These are phyloP conservation scores for Streptopelia turtur DNA, from an alignment of 2,797 vertebrate genomes.

Conservation along the genomic window DNA sequence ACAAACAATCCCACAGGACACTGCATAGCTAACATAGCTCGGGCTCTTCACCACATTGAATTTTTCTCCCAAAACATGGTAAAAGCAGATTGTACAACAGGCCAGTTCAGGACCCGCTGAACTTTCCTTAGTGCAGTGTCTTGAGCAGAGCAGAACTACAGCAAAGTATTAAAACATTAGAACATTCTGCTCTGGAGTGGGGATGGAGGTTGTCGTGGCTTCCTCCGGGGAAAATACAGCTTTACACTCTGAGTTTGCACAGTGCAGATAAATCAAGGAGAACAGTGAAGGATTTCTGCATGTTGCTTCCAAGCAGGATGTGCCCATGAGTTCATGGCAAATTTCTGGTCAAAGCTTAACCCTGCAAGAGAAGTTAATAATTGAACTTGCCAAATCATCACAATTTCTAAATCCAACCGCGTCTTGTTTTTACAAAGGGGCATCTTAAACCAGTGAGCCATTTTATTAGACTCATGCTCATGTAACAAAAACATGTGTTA, in stretches of 20 bases:
- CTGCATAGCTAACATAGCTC: conserved; percentile 57
- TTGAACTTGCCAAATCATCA: conserved; percentile 58
- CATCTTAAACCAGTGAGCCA: conserved; percentile 66
- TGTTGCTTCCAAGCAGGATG: conserved; percentile 44
- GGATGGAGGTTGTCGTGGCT: neutral
- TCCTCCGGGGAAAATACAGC: conserved; percentile 6
- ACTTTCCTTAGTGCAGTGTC: neutral
- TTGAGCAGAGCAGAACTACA: neutral
- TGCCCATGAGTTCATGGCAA: conserved; percentile 38
- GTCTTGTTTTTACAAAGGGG: conserved; percentile 57
- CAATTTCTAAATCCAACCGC: conserved; percentile 41
- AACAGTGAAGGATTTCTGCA: conserved; percentile 41
- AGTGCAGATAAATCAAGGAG: conserved; percentile 47
- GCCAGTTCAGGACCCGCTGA: neutral
- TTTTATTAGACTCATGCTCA: conserved; percentile 70
- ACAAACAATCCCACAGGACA: conserved; percentile 65
- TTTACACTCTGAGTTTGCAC: neutral
- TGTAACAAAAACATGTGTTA: conserved; percentile 64
- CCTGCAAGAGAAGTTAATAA: conserved; percentile 61
- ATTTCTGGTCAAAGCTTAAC: conserved; percentile 60
- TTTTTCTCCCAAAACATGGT: neutral
- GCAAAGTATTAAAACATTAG: neutral
- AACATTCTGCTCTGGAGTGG: neutral
- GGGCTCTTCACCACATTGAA: conserved; percentile 13
- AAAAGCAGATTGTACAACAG: neutral